A percentile compares a stretch with the other conserved stretches of the same genome.
These are phyloP conservation scores for Cladopsammia gracilis DNA, from an alignment of 64 coral and sea anemone genomes.

Conservation along the genomic window DNA sequence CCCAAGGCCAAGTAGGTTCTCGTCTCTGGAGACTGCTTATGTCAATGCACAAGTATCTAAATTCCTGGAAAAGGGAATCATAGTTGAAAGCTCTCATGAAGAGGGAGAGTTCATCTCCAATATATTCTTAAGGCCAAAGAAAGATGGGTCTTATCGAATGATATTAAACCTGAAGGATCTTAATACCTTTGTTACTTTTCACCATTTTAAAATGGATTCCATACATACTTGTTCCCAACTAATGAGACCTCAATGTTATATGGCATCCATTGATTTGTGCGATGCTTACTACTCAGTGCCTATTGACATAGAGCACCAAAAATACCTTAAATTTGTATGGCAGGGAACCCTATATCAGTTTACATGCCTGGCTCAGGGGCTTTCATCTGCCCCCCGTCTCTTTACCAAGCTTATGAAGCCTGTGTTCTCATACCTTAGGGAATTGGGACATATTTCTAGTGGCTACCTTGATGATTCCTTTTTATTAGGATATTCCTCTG, in stretches of 20 bases:
- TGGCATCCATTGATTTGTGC: conserved; percentile 59
- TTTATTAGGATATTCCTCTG: conserved; percentile 20
- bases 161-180: conserved; percentile 65
- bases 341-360: conserved; percentile 39
- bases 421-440: conserved; percentile 47
- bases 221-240: conserved; percentile 59
- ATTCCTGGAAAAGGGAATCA: conserved; percentile 65
- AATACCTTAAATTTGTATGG: conserved; percentile 54
- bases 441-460: conserved; percentile 62
- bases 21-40: not conserved
- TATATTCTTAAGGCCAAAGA: conserved; percentile 5
- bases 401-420: conserved; percentile 60
- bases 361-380: conserved; percentile 62
- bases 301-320: conserved; percentile 52
- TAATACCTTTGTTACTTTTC: conserved; percentile 64
- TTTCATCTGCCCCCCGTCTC: not conserved
- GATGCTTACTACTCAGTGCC: conserved; percentile 62
- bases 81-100: conserved; percentile 33
- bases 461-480: conserved; percentile 45
- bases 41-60: conserved; percentile 62
- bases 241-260: conserved; percentile 58
- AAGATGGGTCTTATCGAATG: conserved; percentile 47
- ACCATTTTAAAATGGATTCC: conserved; percentile 80
- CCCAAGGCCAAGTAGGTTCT: conserved; percentile 26
- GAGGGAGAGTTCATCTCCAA: conserved; percentile 40